Conservation (phyloP, 2,113 vertebrate genomes). For the Perca fluviatilis region DNA sequence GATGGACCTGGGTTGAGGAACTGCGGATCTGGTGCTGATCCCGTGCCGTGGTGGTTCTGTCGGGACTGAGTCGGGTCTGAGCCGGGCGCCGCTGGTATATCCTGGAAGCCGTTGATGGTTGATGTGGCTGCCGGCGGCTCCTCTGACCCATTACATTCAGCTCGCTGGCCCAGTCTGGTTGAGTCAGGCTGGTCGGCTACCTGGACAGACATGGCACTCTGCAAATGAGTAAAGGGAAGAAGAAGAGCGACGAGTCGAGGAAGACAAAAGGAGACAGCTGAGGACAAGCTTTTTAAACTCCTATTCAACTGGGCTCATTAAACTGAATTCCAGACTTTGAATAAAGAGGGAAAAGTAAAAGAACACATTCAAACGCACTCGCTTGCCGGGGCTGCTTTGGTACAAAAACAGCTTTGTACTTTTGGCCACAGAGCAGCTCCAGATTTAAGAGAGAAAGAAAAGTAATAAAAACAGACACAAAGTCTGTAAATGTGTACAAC, state of each 20-base stretch:
- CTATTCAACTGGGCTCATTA: neutral
- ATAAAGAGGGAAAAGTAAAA: neutral
- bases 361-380: conserved; percentile 15
- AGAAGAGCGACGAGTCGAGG: neutral
- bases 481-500: neutral
- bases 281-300: conserved; percentile 32
- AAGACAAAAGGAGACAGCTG: neutral
- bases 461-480: conserved; percentile 9
- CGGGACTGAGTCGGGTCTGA: conserved; percentile 52
- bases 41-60: conserved; percentile 75
- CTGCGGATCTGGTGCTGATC: conserved; percentile 68
- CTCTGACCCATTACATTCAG: conserved; percentile 66
- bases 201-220: conserved; percentile 81
- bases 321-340: neutral
- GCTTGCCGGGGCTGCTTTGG: neutral
- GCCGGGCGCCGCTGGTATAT: conserved; percentile 63
- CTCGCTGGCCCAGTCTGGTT: conserved; percentile 75
- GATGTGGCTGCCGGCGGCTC: conserved; percentile 71
- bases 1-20: conserved; percentile 97
- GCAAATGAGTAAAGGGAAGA: conserved; percentile 54
- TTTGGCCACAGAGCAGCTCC: conserved; percentile 14
- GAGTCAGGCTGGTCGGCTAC: conserved; percentile 77
- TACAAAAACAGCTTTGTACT: conserved; percentile 29
- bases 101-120: conserved; percentile 80
- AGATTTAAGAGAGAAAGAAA: conserved; percentile 6